These are phyloP conservation scores for Gymnothorax reevesii DNA, from an alignment of 2,797 vertebrate species.

Conservation along the genomic window DNA sequence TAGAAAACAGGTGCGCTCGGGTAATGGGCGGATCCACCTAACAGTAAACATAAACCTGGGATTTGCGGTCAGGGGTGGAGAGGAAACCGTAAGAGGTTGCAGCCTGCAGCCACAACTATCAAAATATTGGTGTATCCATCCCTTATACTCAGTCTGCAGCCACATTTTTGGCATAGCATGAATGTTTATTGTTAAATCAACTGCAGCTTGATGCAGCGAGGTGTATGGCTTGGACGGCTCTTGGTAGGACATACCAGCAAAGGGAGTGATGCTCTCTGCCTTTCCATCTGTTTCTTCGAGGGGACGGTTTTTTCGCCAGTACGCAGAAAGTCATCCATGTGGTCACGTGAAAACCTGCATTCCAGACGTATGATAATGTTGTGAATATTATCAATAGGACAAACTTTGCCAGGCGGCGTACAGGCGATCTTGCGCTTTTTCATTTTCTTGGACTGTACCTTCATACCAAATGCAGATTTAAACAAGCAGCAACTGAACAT, in stretches of 20 bases:
- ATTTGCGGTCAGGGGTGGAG: background rate
- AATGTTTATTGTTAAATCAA: background rate
- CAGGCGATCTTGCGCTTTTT: too few relatives aligned
- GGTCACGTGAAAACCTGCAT: too few relatives aligned
- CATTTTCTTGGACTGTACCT: too few relatives aligned
- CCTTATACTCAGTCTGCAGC: background rate
- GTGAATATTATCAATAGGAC: too few relatives aligned
- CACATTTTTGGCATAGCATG: background rate
- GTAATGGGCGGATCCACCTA: slow-evolving; percentile 36
- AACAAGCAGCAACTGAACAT: too few relatives aligned
- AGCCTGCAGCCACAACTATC: background rate
- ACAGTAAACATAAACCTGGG: background rate
- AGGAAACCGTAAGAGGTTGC: background rate
- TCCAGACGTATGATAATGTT: too few relatives aligned
- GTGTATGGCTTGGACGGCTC: background rate
- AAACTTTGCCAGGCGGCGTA: too few relatives aligned
- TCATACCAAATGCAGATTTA: too few relatives aligned
- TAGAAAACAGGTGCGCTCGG: slow-evolving; percentile 3
- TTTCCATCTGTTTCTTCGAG: background rate
- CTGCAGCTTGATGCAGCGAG: background rate
- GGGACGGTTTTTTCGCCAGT: background rate
- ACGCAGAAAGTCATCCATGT: background rate
- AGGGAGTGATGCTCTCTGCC: background rate
- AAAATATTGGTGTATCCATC: background rate
- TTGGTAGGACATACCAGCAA: background rate